A percentile compares a stretch with the other conserved stretches of the same genome.
phyloP scores from a whole-genome alignment of 2,113 vertebrate species.

The Brachirus orientalis region DNA sequence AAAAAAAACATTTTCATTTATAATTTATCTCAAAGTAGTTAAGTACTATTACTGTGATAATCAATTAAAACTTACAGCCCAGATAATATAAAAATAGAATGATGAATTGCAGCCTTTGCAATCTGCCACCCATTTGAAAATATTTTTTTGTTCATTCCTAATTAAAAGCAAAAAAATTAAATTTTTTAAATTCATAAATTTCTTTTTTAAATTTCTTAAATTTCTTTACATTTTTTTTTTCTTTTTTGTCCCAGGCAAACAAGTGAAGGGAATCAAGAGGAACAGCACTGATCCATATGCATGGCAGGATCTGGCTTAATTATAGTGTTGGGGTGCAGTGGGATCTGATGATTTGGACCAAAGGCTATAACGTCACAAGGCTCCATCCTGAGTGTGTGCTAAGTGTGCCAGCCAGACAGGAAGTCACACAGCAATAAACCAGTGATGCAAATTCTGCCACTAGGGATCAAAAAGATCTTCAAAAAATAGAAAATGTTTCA shows the following conservation, averaged over 20 bases:
- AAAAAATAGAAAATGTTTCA: background rate
- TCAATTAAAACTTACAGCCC: no score
- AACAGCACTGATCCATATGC: conserved; percentile 58
- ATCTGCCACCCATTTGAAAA: no score
- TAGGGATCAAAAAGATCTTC: conserved; percentile 4
- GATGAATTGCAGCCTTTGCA: no score
- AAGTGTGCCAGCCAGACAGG: conserved; percentile 12
- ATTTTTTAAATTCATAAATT: no score
- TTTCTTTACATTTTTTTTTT: no score
- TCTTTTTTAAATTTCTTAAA: no score
- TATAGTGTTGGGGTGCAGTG: conserved; percentile 22
- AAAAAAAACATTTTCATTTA: no score
- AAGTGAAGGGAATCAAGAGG: conserved; percentile 33
- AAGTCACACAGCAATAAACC: conserved; percentile 20
- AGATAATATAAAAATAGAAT: no score
- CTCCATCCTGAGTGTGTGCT: conserved; percentile 2
- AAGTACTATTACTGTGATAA: no score
- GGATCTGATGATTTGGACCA: conserved; percentile 31
- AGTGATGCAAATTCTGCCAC: conserved; percentile 24
- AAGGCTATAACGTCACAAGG: conserved; percentile 22
- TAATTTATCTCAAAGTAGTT: no score
- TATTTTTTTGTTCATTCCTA: no score
- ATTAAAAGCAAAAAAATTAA: conserved; percentile 26
- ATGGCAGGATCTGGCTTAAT: conserved; percentile 52
- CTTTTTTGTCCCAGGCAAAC: conserved; percentile 15